Evolutionary conservation across 1,140 invertebrate species (phyloP).

Genomic region (Lineus longissimus): DNA sequence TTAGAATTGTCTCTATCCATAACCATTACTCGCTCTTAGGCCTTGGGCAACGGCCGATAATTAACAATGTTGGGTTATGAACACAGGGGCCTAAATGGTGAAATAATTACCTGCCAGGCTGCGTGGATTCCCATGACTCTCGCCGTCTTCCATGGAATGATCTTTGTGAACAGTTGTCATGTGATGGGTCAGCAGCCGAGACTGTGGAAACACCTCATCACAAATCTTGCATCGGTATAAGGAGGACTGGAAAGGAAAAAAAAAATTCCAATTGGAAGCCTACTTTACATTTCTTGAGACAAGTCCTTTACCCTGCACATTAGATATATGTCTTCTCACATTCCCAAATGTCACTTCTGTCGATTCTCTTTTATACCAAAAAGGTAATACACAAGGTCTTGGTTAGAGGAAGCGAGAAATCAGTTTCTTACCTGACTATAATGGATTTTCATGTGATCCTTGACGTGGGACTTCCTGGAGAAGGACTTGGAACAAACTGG

Average conservation of each 20-base stretch:
- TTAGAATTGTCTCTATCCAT: no score
- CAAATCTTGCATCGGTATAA: slow-evolving; percentile 23
- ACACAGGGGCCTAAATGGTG: no score
- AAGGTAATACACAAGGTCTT: background rate
- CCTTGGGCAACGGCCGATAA: no score
- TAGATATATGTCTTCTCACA: background rate
- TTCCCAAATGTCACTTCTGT: background rate
- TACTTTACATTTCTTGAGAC: background rate
- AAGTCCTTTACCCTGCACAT: background rate
- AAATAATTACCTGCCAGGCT: no score
- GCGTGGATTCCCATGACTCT: no score
- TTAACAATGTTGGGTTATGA: no score
- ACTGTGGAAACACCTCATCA: slow-evolving; percentile 22
- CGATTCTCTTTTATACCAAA: background rate
- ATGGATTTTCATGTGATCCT: slow-evolving; percentile 48
- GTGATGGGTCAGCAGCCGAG: slow-evolving; percentile 19
- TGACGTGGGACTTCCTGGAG: slow-evolving; percentile 39
- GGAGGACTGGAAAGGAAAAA: background rate
- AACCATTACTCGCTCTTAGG: no score
- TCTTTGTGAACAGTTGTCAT: slow-evolving; percentile 15
- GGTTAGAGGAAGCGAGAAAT: background rate
- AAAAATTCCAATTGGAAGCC: background rate
- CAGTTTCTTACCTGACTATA: slow-evolving; percentile 8
- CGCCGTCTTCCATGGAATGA: background rate
- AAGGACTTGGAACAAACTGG: slow-evolving; percentile 72